Conservation (phyloP, 2,888 invertebrate genomes). For the Tinea semifulvella region DNA sequence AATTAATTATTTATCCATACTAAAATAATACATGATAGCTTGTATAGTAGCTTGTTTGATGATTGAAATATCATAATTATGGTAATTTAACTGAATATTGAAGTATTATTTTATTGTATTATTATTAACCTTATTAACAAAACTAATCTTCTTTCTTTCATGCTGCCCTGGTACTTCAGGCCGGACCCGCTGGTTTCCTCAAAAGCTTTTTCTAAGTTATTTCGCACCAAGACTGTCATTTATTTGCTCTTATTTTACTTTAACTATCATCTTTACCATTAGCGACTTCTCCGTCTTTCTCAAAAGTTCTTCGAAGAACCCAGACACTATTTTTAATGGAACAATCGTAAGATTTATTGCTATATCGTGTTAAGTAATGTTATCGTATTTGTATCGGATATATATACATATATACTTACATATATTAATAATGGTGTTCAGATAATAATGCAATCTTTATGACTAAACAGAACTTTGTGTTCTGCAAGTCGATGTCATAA, state of each 20-base stretch:
- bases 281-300: conserved; percentile 46
- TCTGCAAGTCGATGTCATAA: background rate
- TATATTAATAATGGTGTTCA: conserved; percentile 45
- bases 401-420: conserved; percentile 27
- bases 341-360: conserved; percentile 33
- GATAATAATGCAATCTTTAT: conserved; percentile 34
- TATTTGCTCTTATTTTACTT: conserved; percentile 50
- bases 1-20: background rate
- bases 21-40: no score
- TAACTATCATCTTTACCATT: conserved; percentile 40
- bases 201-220: conserved; percentile 92
- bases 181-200: conserved; percentile 93
- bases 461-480: background rate
- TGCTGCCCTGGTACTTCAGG: conserved; percentile 57
- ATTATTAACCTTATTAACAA: conserved; percentile 25
- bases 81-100: no score
- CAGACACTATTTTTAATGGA: conserved; percentile 16
- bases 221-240: conserved; percentile 64
- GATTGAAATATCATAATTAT: no score
- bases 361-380: conserved; percentile 45
- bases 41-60: no score
- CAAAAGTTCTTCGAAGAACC: no score
- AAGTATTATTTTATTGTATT: background rate
- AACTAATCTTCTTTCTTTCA: conserved; percentile 40
- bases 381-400: conserved; percentile 44